These are phyloP conservation scores for Corynorhinus townsendii DNA, from an alignment of 2,113 vertebrate species.

Conservation along the genomic window DNA sequence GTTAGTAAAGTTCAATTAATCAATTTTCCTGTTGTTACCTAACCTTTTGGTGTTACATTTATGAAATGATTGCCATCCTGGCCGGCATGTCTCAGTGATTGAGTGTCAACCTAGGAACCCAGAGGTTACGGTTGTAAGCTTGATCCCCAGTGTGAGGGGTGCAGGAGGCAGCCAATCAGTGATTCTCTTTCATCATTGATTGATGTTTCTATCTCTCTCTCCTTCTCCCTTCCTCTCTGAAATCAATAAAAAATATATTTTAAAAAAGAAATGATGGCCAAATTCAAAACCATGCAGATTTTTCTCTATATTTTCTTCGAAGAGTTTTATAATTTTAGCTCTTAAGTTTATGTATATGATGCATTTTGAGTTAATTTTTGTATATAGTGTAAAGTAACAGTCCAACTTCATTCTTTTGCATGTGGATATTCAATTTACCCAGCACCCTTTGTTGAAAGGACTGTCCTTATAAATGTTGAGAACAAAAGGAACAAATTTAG, in stretches of 20 bases:
- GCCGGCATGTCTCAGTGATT: too few relatives aligned
- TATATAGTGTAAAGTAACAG: neutral
- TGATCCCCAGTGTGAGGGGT: too few relatives aligned
- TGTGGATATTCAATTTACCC: neutral
- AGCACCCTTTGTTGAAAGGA: neutral
- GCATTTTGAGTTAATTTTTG: conserved; percentile 2
- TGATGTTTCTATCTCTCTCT: too few relatives aligned
- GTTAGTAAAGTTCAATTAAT: neutral
- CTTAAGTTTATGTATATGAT: neutral
- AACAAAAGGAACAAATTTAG: conserved; percentile 3
- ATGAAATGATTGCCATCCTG: neutral
- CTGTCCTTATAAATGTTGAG: neutral
- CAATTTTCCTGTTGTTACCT: neutral
- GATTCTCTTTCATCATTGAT: too few relatives aligned
- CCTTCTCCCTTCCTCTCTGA: too few relatives aligned
- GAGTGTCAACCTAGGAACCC: too few relatives aligned
- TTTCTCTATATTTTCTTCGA: neutral
- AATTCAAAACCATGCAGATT: neutral
- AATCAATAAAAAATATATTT: too few relatives aligned
- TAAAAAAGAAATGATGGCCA: neutral
- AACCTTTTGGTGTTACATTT: neutral
- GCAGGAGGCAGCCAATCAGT: too few relatives aligned
- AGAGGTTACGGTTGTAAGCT: too few relatives aligned
- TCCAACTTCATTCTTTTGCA: neutral
- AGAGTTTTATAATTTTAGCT: neutral